Conservation (phyloP, 2,113 vertebrate genomes). For the Hyperopisus bebe region DNA sequence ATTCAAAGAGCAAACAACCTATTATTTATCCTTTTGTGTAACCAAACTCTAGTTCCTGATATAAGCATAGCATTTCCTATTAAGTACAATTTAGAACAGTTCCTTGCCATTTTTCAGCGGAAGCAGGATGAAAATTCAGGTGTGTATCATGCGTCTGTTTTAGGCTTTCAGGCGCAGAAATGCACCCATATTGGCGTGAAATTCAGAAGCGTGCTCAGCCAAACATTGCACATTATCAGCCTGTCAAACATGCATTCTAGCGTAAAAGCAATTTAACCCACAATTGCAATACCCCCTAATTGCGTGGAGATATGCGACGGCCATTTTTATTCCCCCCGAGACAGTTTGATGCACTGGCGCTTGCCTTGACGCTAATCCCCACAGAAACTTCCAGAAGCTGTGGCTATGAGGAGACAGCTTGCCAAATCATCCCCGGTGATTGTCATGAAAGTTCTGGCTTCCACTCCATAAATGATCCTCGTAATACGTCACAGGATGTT, state of each 20-base stretch:
- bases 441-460: not conserved
- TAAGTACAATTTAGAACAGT: not conserved
- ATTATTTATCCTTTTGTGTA: not conserved
- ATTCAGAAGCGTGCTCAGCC: not conserved
- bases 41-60: not conserved
- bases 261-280: slow-evolving; percentile 4
- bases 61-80: not conserved
- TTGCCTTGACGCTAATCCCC: not conserved
- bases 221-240: not conserved
- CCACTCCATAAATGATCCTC: not conserved
- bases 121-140: not conserved
- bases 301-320: not conserved
- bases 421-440: not conserved
- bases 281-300: slow-evolving; percentile 4
- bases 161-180: not conserved
- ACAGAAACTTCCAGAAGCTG: not conserved
- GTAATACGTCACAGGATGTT: not conserved
- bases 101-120: not conserved
- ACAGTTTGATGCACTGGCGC: not conserved
- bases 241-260: slow-evolving; percentile 2
- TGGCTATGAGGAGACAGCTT: not conserved
- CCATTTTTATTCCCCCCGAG: not conserved
- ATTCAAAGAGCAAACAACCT: not conserved
- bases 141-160: not conserved
- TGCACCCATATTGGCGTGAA: not conserved